Evolutionary conservation across 2,888 invertebrate genomes (phyloP), one percentile per base, ranked within the genome.

Genomic region (Eurytoma adleriae): DNA sequence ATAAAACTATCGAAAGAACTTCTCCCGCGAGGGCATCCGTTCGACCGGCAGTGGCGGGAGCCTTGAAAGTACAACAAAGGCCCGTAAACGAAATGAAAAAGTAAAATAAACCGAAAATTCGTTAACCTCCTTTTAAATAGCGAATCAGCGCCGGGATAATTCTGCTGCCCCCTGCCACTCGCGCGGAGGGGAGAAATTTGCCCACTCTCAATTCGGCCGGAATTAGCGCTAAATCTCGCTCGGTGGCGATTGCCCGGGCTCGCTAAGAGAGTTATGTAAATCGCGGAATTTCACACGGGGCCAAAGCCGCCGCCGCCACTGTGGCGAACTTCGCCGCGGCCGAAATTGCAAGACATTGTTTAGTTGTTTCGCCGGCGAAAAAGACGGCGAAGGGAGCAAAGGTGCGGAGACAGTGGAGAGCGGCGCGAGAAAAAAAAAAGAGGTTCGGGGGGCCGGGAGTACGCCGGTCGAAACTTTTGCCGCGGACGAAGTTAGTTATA

Each of bases 241-340:
- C 50, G 7, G 5, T 40, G 69, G 70, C 64, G 27, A 67, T 72
- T 74, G 67, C 5, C 52, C 74, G 30, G 71, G 18, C 71, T 52
- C 72, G 80, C 73, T 77, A 74, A 80, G 74, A 64, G 64, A 69
- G 73, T 80, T 80, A 80, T 80, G 80, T 73, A 80, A 80, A 80
- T 77, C 40, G 40, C 61, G 52, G 62, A 76, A 75, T 80, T 80
- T 75, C 69, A 80, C 79, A 80, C 75, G 67, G n/a, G 56, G 3
- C 50, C 13, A 18, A n/a, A 62, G 57, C 56, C 27, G 30, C 24
- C 14, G 20, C 16, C 16, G 27, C 50, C 2, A 20, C 40, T 27
- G 52, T 7, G 50, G 59, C 16, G 18, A 56, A 20, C 16, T 50
- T 64, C 3, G 40, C 67, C n/a, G 50, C 30, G 14, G 57, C 30